A percentile compares a stretch with the other conserved stretches of the same genome.
These are phyloP conservation scores for Agapornis canus DNA, from an alignment of 2,797 vertebrate species.

Conservation along the genomic window DNA sequence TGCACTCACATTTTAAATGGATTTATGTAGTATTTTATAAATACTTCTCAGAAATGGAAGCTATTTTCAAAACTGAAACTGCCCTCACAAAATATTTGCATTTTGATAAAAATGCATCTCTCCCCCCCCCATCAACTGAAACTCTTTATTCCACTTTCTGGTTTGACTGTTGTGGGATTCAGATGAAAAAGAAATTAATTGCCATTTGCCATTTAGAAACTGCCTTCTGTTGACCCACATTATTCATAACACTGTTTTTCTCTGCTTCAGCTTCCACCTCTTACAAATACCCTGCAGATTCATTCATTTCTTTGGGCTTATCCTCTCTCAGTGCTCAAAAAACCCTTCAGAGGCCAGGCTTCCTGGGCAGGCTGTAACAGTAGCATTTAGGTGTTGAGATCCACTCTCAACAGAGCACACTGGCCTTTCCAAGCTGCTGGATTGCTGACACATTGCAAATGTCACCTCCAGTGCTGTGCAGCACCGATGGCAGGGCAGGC, in stretches of 20 bases:
- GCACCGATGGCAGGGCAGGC: neutral
- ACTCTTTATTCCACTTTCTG: neutral
- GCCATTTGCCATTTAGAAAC: neutral
- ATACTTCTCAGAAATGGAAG: neutral
- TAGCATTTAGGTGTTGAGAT: neutral
- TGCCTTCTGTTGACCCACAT: neutral
- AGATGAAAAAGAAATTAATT: neutral
- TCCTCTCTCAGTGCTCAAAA: neutral
- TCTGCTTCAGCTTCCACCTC: neutral
- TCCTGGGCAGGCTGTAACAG: neutral
- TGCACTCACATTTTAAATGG: neutral
- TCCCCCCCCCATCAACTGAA: neutral
- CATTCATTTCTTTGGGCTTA: neutral
- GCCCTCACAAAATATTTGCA: neutral
- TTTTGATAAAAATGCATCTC: neutral
- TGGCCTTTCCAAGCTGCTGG: neutral
- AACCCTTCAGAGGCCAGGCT: neutral
- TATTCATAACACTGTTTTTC: neutral
- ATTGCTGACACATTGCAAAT: constrained; percentile 17
- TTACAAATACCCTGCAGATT: neutral
- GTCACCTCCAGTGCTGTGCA: neutral
- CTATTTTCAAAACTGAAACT: neutral
- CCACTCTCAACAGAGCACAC: neutral
- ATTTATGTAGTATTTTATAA: neutral
- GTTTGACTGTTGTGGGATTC: neutral